Conservation (phyloP, 2,888 invertebrate genomes). For the Dryomyza anilis region DNA sequence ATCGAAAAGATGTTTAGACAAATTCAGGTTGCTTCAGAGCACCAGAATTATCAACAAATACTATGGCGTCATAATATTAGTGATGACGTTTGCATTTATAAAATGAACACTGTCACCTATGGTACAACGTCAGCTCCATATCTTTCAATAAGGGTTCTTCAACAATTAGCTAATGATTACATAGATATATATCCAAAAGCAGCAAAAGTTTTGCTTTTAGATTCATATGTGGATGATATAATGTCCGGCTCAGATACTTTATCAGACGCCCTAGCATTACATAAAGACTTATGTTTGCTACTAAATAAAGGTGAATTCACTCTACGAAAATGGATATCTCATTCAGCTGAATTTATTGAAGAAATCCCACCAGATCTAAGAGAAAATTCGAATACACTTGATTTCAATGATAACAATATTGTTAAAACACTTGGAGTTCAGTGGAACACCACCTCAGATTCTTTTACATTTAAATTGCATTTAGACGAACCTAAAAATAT, state of each 20-base stretch:
- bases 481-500: background rate
- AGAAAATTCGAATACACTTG: slow-evolving; percentile 5
- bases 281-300: slow-evolving; percentile 17
- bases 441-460: slow-evolving; percentile 24
- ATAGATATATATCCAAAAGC: slow-evolving; percentile 9
- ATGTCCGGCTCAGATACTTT: slow-evolving; percentile 25
- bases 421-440: slow-evolving; percentile 19
- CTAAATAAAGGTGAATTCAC: slow-evolving; percentile 19
- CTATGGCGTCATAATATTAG: slow-evolving; percentile 20
- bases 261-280: slow-evolving; percentile 10
- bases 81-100: slow-evolving; percentile 27
- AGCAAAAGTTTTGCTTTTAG: slow-evolving; percentile 7
- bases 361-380: slow-evolving; percentile 14
- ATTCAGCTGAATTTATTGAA: slow-evolving; percentile 5
- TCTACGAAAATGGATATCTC: slow-evolving; percentile 24
- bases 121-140: slow-evolving; percentile 23
- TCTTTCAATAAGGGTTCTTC: slow-evolving; percentile 25
- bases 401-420: slow-evolving; percentile 9
- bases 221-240: slow-evolving; percentile 28
- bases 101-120: slow-evolving; percentile 29
- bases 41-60: slow-evolving; percentile 31
- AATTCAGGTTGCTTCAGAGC: slow-evolving; percentile 19
- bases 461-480: slow-evolving; percentile 19
- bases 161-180: slow-evolving; percentile 24
- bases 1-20: slow-evolving; percentile 34